These are phyloP conservation scores for Eubasilissa splendida DNA, from an alignment of 2,888 invertebrate species.

Conservation along the genomic window DNA sequence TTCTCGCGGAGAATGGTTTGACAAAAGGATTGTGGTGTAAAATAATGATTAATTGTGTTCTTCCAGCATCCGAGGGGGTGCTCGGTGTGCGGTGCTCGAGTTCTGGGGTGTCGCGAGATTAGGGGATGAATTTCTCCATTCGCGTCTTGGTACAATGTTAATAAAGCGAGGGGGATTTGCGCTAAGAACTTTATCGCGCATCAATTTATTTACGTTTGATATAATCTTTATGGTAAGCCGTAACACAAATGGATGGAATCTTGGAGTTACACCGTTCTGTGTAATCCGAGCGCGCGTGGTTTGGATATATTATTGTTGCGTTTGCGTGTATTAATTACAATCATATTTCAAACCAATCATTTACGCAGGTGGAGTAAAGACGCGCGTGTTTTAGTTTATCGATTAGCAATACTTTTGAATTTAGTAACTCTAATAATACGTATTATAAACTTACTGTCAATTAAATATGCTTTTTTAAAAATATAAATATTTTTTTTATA, in stretches of 20 bases:
- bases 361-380: background rate
- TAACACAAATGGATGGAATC: slow-evolving; percentile 35
- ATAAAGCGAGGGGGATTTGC: slow-evolving; percentile 57
- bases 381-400: no score
- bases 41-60: slow-evolving; percentile 59
- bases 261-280: slow-evolving; percentile 11
- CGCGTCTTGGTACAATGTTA: slow-evolving; percentile 56
- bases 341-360: slow-evolving; percentile 28
- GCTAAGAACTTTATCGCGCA: slow-evolving; percentile 58
- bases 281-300: slow-evolving; percentile 14
- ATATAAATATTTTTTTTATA: no score
- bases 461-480: no score
- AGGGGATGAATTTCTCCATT: slow-evolving; percentile 55
- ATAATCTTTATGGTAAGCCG: slow-evolving; percentile 54
- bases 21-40: slow-evolving; percentile 59
- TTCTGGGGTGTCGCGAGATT: slow-evolving; percentile 50
- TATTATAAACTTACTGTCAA: no score
- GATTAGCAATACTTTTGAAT: no score
- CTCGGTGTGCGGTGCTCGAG: slow-evolving; percentile 7
- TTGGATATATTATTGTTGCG: slow-evolving; percentile 23
- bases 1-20: slow-evolving; percentile 35
- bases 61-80: slow-evolving; percentile 40
- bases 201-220: slow-evolving; percentile 57
- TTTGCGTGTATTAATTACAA: slow-evolving; percentile 7
- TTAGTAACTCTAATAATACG: no score